Evolutionary conservation across 92 coral and sea anemone species (phyloP).

Genomic region (Diadumene lineata): DNA sequence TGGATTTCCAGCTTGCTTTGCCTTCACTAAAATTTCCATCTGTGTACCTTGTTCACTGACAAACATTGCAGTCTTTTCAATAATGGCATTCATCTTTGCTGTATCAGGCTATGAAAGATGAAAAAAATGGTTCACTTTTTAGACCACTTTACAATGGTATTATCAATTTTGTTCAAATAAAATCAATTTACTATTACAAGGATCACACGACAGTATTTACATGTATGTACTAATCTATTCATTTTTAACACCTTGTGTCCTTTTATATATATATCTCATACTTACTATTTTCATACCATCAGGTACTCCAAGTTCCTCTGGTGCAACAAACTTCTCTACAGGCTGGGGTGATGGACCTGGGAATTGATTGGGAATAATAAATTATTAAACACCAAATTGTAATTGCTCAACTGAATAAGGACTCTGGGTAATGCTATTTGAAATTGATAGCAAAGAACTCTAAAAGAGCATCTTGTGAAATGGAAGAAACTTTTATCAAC

Average conservation of each 20-base stretch:
- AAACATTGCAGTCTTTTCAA: constrained; percentile 94
- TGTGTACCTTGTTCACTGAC: constrained; percentile 91
- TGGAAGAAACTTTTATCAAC: too few relatives aligned
- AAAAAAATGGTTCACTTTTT: not conserved
- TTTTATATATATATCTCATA: too few relatives aligned
- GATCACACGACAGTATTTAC: not conserved
- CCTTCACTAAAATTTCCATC: constrained; percentile 97
- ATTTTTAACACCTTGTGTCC: too few relatives aligned
- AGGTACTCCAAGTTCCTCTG: constrained; percentile 85
- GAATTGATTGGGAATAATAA: too few relatives aligned
- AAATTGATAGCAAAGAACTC: too few relatives aligned
- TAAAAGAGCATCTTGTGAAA: too few relatives aligned
- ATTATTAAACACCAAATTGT: too few relatives aligned
- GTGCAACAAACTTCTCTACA: constrained; percentile 80
- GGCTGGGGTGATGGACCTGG: constrained; percentile 11
- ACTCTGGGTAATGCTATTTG: too few relatives aligned
- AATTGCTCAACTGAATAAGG: too few relatives aligned
- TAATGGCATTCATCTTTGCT: constrained; percentile 89
- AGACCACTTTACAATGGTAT: not conserved
- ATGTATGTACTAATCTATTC: not conserved
- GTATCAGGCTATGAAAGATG: constrained; percentile 80
- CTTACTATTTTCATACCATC: constrained; percentile 92
- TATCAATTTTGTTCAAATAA: not conserved
- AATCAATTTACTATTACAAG: not conserved
- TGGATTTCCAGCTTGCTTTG: constrained; percentile 98